A percentile compares a stretch with the other conserved stretches of the same genome.
These are phyloP conservation scores for Drosophila pseudotakahashii DNA, from an alignment of 2,888 invertebrate genomes.

Conservation along the genomic window DNA sequence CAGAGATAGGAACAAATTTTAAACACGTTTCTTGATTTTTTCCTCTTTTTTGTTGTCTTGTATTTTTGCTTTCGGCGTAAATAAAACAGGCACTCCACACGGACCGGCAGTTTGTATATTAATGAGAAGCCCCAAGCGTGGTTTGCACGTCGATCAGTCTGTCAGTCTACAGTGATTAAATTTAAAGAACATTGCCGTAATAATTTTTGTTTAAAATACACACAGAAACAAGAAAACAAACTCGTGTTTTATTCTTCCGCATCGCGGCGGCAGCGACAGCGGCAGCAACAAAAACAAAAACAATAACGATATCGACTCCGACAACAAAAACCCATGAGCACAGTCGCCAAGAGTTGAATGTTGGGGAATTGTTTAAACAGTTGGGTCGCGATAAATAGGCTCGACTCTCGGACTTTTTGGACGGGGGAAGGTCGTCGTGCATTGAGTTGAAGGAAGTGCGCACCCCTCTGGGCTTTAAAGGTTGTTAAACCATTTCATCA, in stretches of 20 bases:
- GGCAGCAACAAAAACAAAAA: constrained; percentile 14
- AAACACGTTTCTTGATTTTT: constrained; percentile 66
- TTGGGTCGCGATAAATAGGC: constrained; percentile 63
- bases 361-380: constrained; percentile 64
- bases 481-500: constrained; percentile 62
- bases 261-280: constrained; percentile 48
- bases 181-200: constrained; percentile 72
- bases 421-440: constrained; percentile 61
- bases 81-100: constrained; percentile 7
- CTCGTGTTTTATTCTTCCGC: constrained; percentile 67
- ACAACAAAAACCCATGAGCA: constrained; percentile 17
- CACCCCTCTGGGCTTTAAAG: constrained; percentile 48
- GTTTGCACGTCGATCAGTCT: constrained; percentile 46
- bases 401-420: constrained; percentile 21
- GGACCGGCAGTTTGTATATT: constrained; percentile 37
- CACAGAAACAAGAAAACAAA: constrained; percentile 43
- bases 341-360: constrained; percentile 24
- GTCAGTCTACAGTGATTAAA: constrained; percentile 55
- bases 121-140: constrained; percentile 55
- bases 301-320: constrained; percentile 13
- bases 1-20: constrained; percentile 56
- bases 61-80: constrained; percentile 12
- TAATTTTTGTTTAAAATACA: constrained; percentile 54
- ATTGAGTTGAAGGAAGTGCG: constrained; percentile 40
- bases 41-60: constrained; percentile 31